These are phyloP conservation scores for Tenualosa thibaudeaui DNA, from an alignment of 2,797 vertebrate genomes.

Conservation along the genomic window DNA sequence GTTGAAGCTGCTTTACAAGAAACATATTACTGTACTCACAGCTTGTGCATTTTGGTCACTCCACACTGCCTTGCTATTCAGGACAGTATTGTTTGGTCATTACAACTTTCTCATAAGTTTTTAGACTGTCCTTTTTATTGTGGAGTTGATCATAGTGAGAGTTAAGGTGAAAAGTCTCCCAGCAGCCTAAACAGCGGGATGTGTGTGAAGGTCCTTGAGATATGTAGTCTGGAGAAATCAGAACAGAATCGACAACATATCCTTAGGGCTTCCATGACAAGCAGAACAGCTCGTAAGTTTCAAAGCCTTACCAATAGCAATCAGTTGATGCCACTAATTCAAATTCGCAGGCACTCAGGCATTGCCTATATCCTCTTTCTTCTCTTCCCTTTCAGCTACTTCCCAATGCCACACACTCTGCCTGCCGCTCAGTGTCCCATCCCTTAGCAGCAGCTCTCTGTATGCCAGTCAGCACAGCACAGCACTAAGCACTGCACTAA, in stretches of 20 bases:
- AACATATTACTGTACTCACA: neutral
- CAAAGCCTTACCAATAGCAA: conserved; percentile 40
- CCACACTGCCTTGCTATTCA: neutral
- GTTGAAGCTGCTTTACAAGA: neutral
- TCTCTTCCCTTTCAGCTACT: conserved; percentile 46
- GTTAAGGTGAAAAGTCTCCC: neutral
- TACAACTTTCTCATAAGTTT: neutral
- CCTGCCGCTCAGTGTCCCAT: neutral
- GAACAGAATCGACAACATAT: conserved; percentile 38
- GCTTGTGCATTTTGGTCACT: neutral
- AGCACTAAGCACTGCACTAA: conserved; percentile 46
- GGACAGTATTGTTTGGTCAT: too few species aligned
- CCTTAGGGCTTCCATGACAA: conserved; percentile 49
- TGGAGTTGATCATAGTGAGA: neutral
- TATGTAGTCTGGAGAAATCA: conserved; percentile 35
- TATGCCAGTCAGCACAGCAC: conserved; percentile 55
- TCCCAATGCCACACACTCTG: conserved; percentile 42
- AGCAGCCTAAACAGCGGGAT: neutral
- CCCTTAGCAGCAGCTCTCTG: conserved; percentile 44
- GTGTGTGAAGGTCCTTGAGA: conserved; percentile 24
- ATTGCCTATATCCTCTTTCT: conserved; percentile 44
- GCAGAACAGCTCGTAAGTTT: conserved; percentile 41
- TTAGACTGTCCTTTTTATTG: neutral
- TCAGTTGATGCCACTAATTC: conserved; percentile 55
- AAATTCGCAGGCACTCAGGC: conserved; percentile 53